Evolutionary conservation across 2,888 invertebrate genomes (phyloP), one percentile per base, ranked within the genome.

Genomic region (Endotricha flammealis): DNA sequence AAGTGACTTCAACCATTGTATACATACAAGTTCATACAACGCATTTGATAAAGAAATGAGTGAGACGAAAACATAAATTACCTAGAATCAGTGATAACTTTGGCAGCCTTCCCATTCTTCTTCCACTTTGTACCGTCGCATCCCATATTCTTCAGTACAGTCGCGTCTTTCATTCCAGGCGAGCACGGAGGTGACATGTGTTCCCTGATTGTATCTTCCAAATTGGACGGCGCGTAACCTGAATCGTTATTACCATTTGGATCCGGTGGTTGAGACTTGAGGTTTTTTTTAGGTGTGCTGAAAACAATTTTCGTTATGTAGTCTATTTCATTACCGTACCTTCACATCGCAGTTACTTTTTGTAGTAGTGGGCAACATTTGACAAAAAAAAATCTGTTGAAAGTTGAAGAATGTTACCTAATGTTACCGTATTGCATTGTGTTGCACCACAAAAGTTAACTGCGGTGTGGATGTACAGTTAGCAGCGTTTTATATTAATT

Each of bases 201-300:
- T 57, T 91, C 90, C 12, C 79, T 73, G 44, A 79, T 75, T 6
- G 85, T 88, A 30, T 90, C 90, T 46, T 87, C 87, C 0, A 83
- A 53, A 40, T 90, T 89, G 53, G 90, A 92, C 42, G 92, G 90
- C 39, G 92, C 93, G 75, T 95, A 95, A 41, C 94, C 94, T 38
- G 93, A 93, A 79, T 94, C 94, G 76, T 94, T 93, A 88, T 94
- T 94, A 50, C 94, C 94, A 68, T 94, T 94, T 23, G 93, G 91
- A 64, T 93, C 93, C 30, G 89, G 63, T 10, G 79, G 62, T 47
- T 89, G 88, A 28, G 85, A 43, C 40, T 72, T 82, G 2, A 69
- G 44, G 31, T 57, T 69, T 46, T 62, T 70, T 46, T 68, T 80
- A 24, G 76, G 71, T 4, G 65, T 67, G 43, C 76, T 81, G 54